Conservation (phyloP, 37 sponge, comb jelly and placozoan genomes). For the Chondrosia reniformis region DNA sequence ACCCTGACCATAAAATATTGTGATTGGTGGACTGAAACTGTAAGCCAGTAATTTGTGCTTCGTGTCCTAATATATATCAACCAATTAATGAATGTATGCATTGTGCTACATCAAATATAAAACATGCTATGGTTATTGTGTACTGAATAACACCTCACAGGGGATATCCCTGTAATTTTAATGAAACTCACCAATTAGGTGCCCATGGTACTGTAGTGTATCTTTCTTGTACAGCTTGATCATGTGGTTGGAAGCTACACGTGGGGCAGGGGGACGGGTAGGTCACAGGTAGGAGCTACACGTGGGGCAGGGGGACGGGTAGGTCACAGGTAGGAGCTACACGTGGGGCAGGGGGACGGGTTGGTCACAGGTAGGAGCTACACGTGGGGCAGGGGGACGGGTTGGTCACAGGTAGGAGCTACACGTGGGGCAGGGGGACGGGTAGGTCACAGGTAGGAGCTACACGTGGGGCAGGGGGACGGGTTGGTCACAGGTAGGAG, state of each 20-base stretch:
- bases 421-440: too few species aligned
- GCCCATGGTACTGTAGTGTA: background rate
- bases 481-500: too few species aligned
- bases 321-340: too few species aligned
- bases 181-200: background rate
- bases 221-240: background rate
- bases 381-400: too few species aligned
- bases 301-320: too few species aligned
- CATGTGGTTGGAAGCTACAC: slow-evolving; percentile 7
- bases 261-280: too few species aligned
- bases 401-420: too few species aligned
- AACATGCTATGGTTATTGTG: background rate
- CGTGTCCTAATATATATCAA: slow-evolving; percentile 5
- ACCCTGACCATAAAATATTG: slow-evolving; percentile 9
- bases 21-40: slow-evolving; percentile 6
- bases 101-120: background rate
- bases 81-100: background rate
- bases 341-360: too few species aligned
- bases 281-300: too few species aligned
- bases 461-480: too few species aligned
- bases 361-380: too few species aligned
- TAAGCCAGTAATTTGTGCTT: background rate
- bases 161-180: background rate
- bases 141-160: background rate
- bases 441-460: too few species aligned